Evolutionary conservation across 64 coral and sea anemone species (phyloP), one percentile per base, ranked within the genome.

Genomic region (Actinia tenebrosa): DNA sequence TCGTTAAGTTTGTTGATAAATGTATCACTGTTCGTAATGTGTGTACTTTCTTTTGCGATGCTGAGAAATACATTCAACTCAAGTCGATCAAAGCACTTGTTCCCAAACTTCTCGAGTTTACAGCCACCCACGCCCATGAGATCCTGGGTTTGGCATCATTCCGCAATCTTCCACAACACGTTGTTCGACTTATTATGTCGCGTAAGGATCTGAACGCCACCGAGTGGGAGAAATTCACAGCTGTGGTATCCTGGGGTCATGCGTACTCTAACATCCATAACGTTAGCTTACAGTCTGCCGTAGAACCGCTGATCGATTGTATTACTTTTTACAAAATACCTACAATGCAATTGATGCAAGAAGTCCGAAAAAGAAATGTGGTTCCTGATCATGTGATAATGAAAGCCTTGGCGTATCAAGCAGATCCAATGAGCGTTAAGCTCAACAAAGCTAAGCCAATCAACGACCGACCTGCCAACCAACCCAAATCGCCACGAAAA

Each of bases 321-420:
- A 92, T 92, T 54, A 86, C 60, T 16, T 92, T 92, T 89, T 58
- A 89, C 11, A 69, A 92, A 58, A 88, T 92, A 56, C 91, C 91
- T 79, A 88, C 91, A 7, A 63, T 77, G 52, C 86, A 84, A 7
- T 60, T 92, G 66, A 92, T 92, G 86, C 80, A 85, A 16, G 87
- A 92, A 44, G 87, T 92, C 45, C 91, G 91, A 20, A 64, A 92
- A 45, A 59, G 88, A 43, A 87, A 82, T 53, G 80, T 92, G 14
- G 86, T 92, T 27, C 80, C 91, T 3, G 86, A 88, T 22, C 61
- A 88, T 52, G 84, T 58, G 18, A 30, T 92, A 9, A 89, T 92
- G 91, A 88, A 92, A 14, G 91, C 91, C 4, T 78, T 92, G 7
- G 91, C 91, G 19, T 92, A 92, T 84, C 86, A 92, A 55, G 91